phyloP scores from a whole-genome alignment of 2,888 invertebrate species.

The Choreutis nemorana region DNA sequence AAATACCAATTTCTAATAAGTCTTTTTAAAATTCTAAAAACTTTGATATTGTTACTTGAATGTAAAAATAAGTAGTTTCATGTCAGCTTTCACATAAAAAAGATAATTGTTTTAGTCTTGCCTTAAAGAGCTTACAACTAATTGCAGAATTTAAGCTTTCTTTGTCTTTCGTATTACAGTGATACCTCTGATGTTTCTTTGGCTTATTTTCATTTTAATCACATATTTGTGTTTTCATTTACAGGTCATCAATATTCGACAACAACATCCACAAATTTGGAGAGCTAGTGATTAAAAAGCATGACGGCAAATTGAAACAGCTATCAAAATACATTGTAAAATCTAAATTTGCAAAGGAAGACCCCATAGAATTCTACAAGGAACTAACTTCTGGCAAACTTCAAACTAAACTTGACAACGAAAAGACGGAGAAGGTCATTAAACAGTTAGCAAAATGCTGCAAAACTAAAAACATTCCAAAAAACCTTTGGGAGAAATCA shows the following conservation, averaged over 20 bases:
- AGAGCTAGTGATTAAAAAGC: constrained; percentile 25
- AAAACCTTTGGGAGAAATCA: constrained; percentile 15
- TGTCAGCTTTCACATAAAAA: too few species aligned
- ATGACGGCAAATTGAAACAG: constrained; percentile 17
- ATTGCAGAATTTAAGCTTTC: too few species aligned
- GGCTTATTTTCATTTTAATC: constrained; percentile 3
- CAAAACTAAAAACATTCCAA: constrained; percentile 9
- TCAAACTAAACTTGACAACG: constrained; percentile 21
- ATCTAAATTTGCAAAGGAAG: constrained; percentile 21
- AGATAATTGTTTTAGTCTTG: too few species aligned
- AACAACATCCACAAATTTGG: constrained; percentile 44
- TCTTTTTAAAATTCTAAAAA: too few species aligned
- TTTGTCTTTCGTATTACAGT: too few species aligned
- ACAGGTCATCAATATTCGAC: constrained; percentile 41
- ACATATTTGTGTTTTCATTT: constrained; percentile 7
- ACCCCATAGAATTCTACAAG: constrained; percentile 25
- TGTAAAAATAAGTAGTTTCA: too few species aligned
- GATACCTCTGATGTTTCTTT: not conserved
- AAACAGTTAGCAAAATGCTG: constrained; percentile 21
- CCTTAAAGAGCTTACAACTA: too few species aligned
- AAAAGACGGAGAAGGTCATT: constrained; percentile 18
- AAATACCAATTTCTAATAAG: too few species aligned
- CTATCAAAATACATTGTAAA: constrained; percentile 21
- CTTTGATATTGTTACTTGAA: too few species aligned
- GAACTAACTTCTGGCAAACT: constrained; percentile 22